These are phyloP conservation scores for Sesia bembeciformis DNA, from an alignment of 2,888 invertebrate genomes.

Conservation along the genomic window DNA sequence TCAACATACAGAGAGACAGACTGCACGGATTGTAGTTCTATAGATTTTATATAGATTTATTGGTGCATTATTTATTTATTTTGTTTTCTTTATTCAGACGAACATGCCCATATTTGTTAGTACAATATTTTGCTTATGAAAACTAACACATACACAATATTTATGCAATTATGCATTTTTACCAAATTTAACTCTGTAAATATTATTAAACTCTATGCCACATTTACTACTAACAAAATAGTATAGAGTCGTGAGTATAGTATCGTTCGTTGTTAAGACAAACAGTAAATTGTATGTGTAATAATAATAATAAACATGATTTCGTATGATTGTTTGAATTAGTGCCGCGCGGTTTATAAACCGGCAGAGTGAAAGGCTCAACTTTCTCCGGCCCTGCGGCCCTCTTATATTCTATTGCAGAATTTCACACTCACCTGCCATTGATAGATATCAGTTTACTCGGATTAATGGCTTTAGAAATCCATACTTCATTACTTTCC, in stretches of 20 bases:
- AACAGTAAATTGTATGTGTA: neutral
- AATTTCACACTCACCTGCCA: conserved; percentile 58
- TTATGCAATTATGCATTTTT: too few relatives aligned
- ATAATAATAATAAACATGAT: conserved; percentile 35
- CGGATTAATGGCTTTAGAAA: conserved; percentile 46
- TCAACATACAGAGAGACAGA: too few relatives aligned
- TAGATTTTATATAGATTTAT: too few relatives aligned
- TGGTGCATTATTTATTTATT: too few relatives aligned
- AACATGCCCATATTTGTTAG: too few relatives aligned
- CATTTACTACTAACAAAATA: neutral
- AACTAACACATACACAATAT: too few relatives aligned
- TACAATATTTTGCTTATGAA: too few relatives aligned
- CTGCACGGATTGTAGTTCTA: too few relatives aligned
- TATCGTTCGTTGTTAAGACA: neutral
- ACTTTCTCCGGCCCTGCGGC: conserved; percentile 70
- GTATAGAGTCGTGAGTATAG: conserved; percentile 3
- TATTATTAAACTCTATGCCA: too few relatives aligned
- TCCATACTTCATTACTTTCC: conserved; percentile 8
- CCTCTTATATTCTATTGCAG: conserved; percentile 54
- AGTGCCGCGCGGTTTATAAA: conserved; percentile 36
- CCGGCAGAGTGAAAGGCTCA: conserved; percentile 58
- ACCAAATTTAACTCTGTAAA: too few relatives aligned
- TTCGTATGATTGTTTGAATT: conserved; percentile 55
- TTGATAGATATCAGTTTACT: conserved; percentile 50
- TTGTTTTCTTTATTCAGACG: too few relatives aligned